Evolutionary conservation across 2,797 vertebrate species (phyloP), one percentile per base, ranked within the genome.

Genomic region (Halcyon badia): DNA sequence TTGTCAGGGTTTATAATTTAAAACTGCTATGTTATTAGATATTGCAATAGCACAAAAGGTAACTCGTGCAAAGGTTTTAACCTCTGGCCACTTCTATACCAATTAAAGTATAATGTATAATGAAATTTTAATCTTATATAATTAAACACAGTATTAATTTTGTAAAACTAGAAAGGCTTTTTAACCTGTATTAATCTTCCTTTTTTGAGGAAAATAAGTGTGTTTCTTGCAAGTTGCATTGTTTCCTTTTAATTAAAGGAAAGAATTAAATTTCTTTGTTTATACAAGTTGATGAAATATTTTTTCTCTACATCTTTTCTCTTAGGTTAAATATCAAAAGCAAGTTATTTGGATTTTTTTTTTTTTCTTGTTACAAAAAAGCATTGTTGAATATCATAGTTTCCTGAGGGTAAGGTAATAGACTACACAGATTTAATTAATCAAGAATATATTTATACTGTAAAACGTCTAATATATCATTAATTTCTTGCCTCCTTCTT

Each of bases 371-470:
- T 42, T 80, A 91, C 88, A 93, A 82, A 83, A 93, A 84, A 68
- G 37, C 31, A 71, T 76, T 88, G 87, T 87, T 91, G 96, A 96
- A 94, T 97, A 94, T 94, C 65, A 62, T 93, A 48, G 64, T 94
- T 97, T 97, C 89, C 90, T 97, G 86, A 90, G 97, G 97, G 96
- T 96, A 90, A 94, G 84, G 86, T 83, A 97, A 91, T 85, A 98
- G 94, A 93, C 93, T 96, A 96, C 94, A 93, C 92, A 96, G 96
- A 96, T 96, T 97, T 98, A 98, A 98, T 98, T 97, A 98, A 97
- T 96, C 97, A 97, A 96, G 89, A 97, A 97, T 96, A 95, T 97
- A 96, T 98, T 97, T 97, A 96, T 97, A 95, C 88, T 97, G 92
- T 92, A 97, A 95, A 97, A 96, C 79, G 78, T 94, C 94, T 95